Evolutionary conservation across 2,888 invertebrate genomes (phyloP).

Genomic region (Drosophila parthenogenetica): DNA sequence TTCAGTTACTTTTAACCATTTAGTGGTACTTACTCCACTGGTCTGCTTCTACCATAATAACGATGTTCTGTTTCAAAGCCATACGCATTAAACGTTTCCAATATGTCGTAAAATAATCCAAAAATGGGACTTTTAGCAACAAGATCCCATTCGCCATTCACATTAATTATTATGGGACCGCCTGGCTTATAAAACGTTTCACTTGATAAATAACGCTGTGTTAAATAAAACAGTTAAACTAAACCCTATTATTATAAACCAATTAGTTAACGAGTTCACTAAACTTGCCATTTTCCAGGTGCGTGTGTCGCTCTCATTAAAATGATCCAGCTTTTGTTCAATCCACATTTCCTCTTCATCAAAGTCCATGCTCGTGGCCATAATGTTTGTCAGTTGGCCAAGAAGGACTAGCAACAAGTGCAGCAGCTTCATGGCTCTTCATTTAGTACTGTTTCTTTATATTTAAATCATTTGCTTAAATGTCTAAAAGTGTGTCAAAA

Average conservation of each 20-base stretch:
- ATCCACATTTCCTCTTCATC: conserved; percentile 37
- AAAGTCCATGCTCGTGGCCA: conserved; percentile 1
- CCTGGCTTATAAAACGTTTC: conserved; percentile 33
- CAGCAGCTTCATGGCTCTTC: conserved; percentile 1
- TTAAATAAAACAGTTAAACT: neutral
- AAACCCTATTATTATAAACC: neutral
- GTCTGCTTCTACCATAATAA: conserved; percentile 90
- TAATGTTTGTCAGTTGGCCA: neutral
- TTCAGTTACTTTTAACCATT: neutral
- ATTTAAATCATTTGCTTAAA: neutral
- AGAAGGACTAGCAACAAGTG: neutral
- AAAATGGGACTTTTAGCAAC: neutral
- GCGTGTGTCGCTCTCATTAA: conserved; percentile 47
- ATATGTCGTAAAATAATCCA: conserved; percentile 28
- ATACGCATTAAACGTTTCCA: conserved; percentile 85
- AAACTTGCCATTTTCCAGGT: conserved; percentile 48
- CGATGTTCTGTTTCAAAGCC: conserved; percentile 91
- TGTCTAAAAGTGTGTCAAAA: neutral
- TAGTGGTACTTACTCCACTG: conserved; percentile 28
- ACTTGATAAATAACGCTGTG: conserved; percentile 29
- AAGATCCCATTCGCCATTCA: conserved; percentile 45
- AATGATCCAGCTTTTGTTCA: conserved; percentile 52
- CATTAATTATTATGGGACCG: conserved; percentile 39
- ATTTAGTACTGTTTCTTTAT: neutral
- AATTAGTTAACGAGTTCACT: neutral